phyloP scores from a whole-genome alignment of 2,797 vertebrate species.

The Lophotriccus pileatus region DNA sequence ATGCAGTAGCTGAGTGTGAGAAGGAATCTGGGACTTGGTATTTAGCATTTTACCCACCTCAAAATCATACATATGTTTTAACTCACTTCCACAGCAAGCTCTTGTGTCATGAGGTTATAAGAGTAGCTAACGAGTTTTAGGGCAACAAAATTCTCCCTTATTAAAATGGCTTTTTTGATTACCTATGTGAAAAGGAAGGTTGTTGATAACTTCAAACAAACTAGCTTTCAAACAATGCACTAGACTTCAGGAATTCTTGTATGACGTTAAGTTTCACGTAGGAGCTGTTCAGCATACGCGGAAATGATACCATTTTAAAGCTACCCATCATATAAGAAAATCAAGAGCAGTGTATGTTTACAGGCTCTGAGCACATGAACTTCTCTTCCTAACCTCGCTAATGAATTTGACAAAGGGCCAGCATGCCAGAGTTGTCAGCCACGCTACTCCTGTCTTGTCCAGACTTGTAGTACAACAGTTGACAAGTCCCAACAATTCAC shows the following conservation, averaged over 20 bases:
- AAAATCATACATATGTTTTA: not conserved
- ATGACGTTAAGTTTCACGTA: not conserved
- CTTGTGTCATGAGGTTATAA: not conserved
- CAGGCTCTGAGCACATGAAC: not conserved
- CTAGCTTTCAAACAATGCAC: not conserved
- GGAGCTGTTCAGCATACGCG: not conserved
- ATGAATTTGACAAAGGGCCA: not conserved
- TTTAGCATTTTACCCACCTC: not conserved
- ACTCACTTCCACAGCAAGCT: not conserved
- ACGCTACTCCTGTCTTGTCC: not conserved
- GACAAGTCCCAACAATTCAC: not conserved
- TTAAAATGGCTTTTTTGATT: not conserved
- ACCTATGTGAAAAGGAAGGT: not conserved
- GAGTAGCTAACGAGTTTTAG: not conserved
- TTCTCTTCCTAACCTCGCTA: not conserved
- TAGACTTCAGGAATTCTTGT: not conserved
- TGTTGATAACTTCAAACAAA: fast-evolving
- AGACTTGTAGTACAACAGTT: not conserved
- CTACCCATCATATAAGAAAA: not conserved
- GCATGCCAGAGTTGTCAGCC: not conserved
- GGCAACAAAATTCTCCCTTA: not conserved
- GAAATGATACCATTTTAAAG: not conserved
- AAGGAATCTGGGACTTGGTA: not conserved
- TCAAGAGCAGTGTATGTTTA: not conserved
- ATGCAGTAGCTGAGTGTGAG: not conserved